Evolutionary conservation across 2,888 invertebrate genomes (phyloP).

Genomic region (Lissonota sp.): DNA sequence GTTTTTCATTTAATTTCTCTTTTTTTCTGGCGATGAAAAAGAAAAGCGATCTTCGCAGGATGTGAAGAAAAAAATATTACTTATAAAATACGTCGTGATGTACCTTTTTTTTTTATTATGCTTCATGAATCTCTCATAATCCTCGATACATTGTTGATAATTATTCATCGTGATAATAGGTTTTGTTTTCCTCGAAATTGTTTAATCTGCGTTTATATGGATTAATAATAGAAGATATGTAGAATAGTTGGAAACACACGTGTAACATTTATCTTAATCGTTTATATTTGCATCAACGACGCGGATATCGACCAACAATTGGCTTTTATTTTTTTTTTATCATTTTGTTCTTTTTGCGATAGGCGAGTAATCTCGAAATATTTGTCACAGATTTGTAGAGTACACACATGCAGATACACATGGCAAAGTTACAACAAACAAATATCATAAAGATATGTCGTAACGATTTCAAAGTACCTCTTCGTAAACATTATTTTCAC

Average conservation of each 20-base stretch:
- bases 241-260: slow-evolving; percentile 59
- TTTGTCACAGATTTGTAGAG: not conserved
- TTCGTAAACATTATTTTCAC: slow-evolving; percentile 19
- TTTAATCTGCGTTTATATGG: slow-evolving; percentile 51
- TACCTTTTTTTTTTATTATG: slow-evolving; percentile 52
- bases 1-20: not conserved
- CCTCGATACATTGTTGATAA: slow-evolving; percentile 57
- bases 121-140: slow-evolving; percentile 47
- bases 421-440: slow-evolving; percentile 50
- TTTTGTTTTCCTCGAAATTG: slow-evolving; percentile 33
- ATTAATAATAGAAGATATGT: slow-evolving; percentile 62
- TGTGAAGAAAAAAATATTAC: not conserved
- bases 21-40: not conserved
- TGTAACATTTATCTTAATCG: slow-evolving; percentile 48
- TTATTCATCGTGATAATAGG: slow-evolving; percentile 47
- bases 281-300: slow-evolving; percentile 8
- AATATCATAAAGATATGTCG: slow-evolving; percentile 56
- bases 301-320: slow-evolving; percentile 5
- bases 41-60: not conserved
- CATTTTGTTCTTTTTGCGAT: not conserved
- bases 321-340: not conserved
- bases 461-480: slow-evolving; percentile 30
- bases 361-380: slow-evolving; percentile 9
- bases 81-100: slow-evolving; percentile 14
- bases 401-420: slow-evolving; percentile 58